Percentiles rank a stretch among this genome's conserved stretches.
phyloP scores from a whole-genome alignment of 2,797 vertebrate genomes.

The Amniataba percoides region DNA sequence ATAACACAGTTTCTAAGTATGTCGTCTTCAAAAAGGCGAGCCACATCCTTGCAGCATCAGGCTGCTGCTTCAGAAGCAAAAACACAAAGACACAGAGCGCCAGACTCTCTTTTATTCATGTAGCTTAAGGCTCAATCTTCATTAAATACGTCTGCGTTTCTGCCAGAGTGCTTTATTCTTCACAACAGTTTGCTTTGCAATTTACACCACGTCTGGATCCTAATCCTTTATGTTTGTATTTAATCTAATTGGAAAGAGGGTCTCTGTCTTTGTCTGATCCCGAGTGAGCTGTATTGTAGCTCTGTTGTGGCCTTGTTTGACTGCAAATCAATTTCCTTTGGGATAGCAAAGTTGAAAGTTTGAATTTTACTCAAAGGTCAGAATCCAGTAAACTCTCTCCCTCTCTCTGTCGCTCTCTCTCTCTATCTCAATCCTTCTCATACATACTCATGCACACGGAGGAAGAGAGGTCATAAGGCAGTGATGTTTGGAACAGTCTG shows the following conservation, averaged over 20 bases:
- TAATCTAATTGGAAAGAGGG: conserved; percentile 27
- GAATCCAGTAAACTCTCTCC: conserved; percentile 23
- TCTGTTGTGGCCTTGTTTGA: conserved; percentile 32
- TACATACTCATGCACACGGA: conserved; percentile 19
- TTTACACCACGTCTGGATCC: conserved; percentile 30
- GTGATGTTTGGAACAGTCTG: conserved; percentile 50
- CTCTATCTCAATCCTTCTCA: conserved; percentile 9
- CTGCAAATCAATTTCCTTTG: conserved; percentile 60
- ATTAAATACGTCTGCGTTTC: conserved; percentile 18
- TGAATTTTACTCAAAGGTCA: conserved; percentile 45
- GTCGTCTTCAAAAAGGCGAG: neutral
- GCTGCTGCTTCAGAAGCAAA: conserved; percentile 8
- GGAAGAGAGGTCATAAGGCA: conserved; percentile 48
- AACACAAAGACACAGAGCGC: neutral
- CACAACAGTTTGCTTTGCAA: conserved; percentile 27
- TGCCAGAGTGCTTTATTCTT: conserved; percentile 21
- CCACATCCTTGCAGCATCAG: conserved; percentile 8
- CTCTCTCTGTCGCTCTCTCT: neutral
- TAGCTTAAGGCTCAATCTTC: conserved; percentile 15
- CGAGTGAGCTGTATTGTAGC: conserved; percentile 35
- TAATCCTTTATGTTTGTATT: conserved; percentile 52
- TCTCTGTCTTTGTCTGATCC: conserved; percentile 39
- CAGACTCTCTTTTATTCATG: neutral
- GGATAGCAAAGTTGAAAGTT: conserved; percentile 51
- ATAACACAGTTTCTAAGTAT: neutral